Conservation (phyloP, 2,888 invertebrate genomes). For the Taenaris catops region DNA sequence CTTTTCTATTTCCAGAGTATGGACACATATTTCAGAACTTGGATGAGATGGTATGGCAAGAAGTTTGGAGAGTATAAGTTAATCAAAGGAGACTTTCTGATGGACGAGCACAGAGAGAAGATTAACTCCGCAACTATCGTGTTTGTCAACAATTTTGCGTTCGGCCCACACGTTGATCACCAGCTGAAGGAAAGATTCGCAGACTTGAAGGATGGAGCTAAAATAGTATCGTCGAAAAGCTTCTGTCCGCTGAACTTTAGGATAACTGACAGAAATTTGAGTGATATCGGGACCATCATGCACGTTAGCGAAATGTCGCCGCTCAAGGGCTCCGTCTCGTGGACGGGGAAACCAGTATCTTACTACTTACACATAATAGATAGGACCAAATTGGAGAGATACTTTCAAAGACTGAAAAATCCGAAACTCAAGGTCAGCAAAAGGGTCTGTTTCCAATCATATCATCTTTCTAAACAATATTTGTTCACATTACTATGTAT, state of each 20-base stretch:
- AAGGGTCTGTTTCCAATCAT: constrained; percentile 75
- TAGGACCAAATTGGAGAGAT: constrained; percentile 97
- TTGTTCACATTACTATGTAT: constrained; percentile 18
- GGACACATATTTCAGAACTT: constrained; percentile 93
- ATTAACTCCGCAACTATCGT: constrained; percentile 97
- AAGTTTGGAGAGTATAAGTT: constrained; percentile 94
- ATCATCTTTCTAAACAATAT: constrained; percentile 35
- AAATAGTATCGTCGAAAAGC: constrained; percentile 98
- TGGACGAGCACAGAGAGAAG: constrained; percentile 94
- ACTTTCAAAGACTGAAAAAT: constrained; percentile 96
- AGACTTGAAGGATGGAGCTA: constrained; percentile 96
- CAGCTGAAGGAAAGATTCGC: constrained; percentile 97
- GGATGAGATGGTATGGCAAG: constrained; percentile 99
- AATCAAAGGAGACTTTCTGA: constrained; percentile 96
- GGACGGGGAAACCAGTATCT: constrained; percentile 99
- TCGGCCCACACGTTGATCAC: constrained; percentile 98
- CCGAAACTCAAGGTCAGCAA: constrained; percentile 86
- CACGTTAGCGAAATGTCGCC: constrained; percentile 98
- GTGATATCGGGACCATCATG: constrained; percentile 99
- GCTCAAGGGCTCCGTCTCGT: constrained; percentile 96
- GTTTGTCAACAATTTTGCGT: constrained; percentile 99
- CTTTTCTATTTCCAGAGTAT: constrained; percentile 82
- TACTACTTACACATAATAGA: constrained; percentile 99
- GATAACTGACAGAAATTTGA: constrained; percentile 98
- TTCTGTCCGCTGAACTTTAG: constrained; percentile 99